These are phyloP conservation scores for Platycnemis pennipes DNA, from an alignment of 2,888 invertebrate species.

Conservation along the genomic window DNA sequence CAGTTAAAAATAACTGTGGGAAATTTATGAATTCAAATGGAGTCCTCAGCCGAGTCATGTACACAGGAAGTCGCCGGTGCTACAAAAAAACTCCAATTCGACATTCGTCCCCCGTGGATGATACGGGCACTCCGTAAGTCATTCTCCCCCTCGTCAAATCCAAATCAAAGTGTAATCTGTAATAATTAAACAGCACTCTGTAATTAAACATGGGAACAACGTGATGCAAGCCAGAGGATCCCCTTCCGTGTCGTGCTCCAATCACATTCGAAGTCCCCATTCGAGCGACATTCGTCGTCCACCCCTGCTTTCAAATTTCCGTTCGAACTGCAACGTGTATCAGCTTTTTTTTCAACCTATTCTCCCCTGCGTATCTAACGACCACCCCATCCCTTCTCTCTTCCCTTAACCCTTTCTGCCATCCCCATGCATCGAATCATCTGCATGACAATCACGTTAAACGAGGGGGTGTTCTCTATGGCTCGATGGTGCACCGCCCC, in stretches of 20 bases:
- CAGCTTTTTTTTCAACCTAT: background rate
- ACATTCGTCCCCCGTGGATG: background rate
- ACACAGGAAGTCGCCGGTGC: background rate
- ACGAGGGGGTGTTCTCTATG: conserved; percentile 67
- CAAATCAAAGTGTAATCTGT: conserved; percentile 30
- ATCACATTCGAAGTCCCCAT: background rate
- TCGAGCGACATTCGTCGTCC: background rate
- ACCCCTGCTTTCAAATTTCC: conserved; percentile 9
- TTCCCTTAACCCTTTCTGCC: background rate
- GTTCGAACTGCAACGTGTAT: background rate
- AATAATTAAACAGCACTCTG: background rate
- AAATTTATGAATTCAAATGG: background rate
- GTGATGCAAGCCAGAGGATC: background rate
- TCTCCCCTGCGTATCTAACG: background rate
- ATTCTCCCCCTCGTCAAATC: background rate
- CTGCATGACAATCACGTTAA: conserved; percentile 65
- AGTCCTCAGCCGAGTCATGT: background rate
- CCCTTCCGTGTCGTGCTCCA: background rate
- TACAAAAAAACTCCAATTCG: background rate
- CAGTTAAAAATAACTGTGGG: background rate
- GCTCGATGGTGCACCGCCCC: conserved; percentile 62
- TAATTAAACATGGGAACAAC: background rate
- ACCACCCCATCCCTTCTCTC: background rate
- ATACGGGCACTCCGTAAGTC: background rate
- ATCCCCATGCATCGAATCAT: conserved; percentile 26